These are phyloP conservation scores for Cerceris rybyensis DNA, from an alignment of 2,888 invertebrate species.

Conservation along the genomic window DNA sequence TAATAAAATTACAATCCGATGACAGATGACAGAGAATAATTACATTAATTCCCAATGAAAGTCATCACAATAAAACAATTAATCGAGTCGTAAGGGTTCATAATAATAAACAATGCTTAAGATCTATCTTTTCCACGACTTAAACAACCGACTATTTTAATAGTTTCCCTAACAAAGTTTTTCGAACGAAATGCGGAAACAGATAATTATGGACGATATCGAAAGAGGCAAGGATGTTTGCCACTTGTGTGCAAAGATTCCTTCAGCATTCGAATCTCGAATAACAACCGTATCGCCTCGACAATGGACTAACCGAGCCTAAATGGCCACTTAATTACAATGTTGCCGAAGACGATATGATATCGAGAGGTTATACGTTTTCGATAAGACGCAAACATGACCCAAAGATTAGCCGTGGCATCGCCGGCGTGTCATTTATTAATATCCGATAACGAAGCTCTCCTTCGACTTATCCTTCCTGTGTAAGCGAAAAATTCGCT, in stretches of 20 bases:
- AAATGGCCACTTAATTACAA: conserved; percentile 12
- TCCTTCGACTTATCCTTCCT: not conserved
- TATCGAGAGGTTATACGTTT: conserved; percentile 19
- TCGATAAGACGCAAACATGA: conserved; percentile 10
- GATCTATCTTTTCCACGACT: too few species aligned
- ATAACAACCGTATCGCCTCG: conserved; percentile 16
- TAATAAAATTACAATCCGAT: too few species aligned
- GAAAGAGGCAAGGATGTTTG: not conserved
- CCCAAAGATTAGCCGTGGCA: conserved; percentile 10
- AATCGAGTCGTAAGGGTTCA: too few species aligned
- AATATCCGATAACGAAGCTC: not conserved
- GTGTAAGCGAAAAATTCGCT: not conserved
- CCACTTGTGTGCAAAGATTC: too few species aligned
- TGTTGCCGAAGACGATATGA: conserved; percentile 7
- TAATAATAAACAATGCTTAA: too few species aligned
- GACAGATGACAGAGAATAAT: too few species aligned
- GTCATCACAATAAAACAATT: too few species aligned
- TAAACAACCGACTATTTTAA: too few species aligned
- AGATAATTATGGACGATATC: too few species aligned
- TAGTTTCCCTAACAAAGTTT: too few species aligned
- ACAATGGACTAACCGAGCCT: conserved; percentile 12
- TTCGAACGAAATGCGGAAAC: too few species aligned
- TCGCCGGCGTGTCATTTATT: conserved; percentile 3
- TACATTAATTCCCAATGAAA: too few species aligned
- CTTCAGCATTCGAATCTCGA: not conserved